Evolutionary conservation across 1,140 invertebrate species (phyloP), one percentile per base, ranked within the genome.

Genomic region (Zaprionus davidi): DNA sequence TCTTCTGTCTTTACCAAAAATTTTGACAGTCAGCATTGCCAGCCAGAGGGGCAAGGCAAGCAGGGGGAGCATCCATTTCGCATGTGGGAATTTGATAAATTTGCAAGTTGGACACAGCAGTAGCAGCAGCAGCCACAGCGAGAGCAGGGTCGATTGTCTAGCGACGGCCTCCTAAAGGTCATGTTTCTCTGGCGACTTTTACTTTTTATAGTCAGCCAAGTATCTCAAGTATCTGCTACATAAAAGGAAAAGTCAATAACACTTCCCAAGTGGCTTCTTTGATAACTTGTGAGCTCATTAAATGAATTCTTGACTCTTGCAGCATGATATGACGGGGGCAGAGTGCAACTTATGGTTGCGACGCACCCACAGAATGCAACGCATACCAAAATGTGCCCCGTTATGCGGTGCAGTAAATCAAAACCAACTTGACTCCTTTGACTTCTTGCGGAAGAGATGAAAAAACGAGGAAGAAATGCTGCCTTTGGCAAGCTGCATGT

Each of bases 21-120:
- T 31, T 38, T 72, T 70, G 78, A 79, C 78, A 80, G 78, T 62
- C 71, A 72, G 76, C 38, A 60, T 56, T 34, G n/a, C 41, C 41
- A 17, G 31, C 9, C 31, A 34, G 31, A 17, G 41, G 41, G n/a
- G 3, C 2, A 9, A 3, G 6, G 41, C 1, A 1, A 9, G 36
- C 13, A 38, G 36, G 13, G 13, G n/a, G 7, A 46, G n/a, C 41
- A 2, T n/a, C 38, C 13, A 41, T 46, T 66, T 56, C 46, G 49
- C 58, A 64, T 80, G 78, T 80, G 78, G 78, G 78, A 80, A 80
- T 75, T 80, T 69, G 17, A 58, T 63, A 71, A 66, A 80, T 75
- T 79, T 72, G 65, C 65, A 67, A 58, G 65, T 58, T 67, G 64
- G 64, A 41, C 53, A 44, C 24, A 24, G 20, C 3, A 20, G 22